phyloP scores from a whole-genome alignment of 2,888 invertebrate genomes.

The Apotomis capreana region DNA sequence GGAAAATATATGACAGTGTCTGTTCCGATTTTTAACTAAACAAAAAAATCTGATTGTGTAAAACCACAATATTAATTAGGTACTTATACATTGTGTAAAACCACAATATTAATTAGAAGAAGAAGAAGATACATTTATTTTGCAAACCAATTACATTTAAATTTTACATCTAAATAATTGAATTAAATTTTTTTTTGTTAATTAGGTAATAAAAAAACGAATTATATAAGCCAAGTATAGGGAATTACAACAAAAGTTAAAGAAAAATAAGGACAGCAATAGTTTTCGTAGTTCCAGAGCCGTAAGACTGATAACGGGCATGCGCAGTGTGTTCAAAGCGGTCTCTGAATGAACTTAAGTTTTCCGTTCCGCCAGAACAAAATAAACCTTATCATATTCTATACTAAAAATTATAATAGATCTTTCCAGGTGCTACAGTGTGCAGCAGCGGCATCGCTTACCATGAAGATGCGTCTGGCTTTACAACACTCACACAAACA shows the following conservation, averaged over 20 bases:
- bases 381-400: constrained; percentile 54
- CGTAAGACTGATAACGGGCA: constrained; percentile 71
- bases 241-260: constrained; percentile 59
- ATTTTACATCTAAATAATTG: no score
- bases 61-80: no score
- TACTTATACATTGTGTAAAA: no score
- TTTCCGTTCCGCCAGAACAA: constrained; percentile 50
- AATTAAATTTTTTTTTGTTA: no score
- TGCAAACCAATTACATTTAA: no score
- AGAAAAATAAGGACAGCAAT: constrained; percentile 75
- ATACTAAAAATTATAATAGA: constrained; percentile 56
- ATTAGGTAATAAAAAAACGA: constrained; percentile 25
- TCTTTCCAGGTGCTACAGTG: constrained; percentile 54
- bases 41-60: no score
- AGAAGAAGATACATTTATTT: no score
- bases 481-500: constrained; percentile 39
- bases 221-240: constrained; percentile 43
- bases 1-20: no score
- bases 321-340: constrained; percentile 67
- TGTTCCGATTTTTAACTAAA: no score
- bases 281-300: constrained; percentile 72
- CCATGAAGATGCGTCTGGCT: constrained; percentile 61
- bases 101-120: no score
- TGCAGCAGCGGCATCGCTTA: constrained; percentile 63
- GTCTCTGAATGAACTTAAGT: constrained; percentile 62